phyloP scores from a whole-genome alignment of 2,113 vertebrate species.

The Notothenia coriiceps region DNA sequence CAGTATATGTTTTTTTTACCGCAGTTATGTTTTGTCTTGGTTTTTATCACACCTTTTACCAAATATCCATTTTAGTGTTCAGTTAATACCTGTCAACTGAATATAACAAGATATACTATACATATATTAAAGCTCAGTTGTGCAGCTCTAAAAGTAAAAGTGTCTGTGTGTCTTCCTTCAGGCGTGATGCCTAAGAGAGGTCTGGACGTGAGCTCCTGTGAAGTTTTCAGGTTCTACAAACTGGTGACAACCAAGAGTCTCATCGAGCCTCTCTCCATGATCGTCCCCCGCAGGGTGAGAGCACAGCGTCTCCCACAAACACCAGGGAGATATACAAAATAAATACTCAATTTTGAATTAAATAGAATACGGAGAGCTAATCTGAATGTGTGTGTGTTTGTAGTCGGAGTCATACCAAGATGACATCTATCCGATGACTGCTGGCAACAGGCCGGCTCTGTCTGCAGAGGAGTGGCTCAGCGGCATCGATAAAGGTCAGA shows the following conservation, averaged over 20 bases:
- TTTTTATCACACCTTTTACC: background rate
- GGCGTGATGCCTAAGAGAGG: constrained; percentile 96
- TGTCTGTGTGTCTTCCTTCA: constrained; percentile 56
- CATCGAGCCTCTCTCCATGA: constrained; percentile 95
- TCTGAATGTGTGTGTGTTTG: constrained; percentile 35
- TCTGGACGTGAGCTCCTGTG: constrained; percentile 91
- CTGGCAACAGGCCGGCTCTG: constrained; percentile 87
- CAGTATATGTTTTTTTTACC: background rate
- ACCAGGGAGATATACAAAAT: background rate
- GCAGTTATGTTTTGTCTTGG: background rate
- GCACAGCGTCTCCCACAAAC: background rate
- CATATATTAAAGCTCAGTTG: background rate
- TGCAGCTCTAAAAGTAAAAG: background rate
- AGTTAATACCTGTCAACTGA: background rate
- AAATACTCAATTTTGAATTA: background rate
- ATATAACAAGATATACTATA: background rate
- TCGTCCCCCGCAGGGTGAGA: constrained; percentile 93
- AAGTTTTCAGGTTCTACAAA: constrained; percentile 97
- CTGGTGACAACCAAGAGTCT: constrained; percentile 91
- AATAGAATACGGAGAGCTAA: background rate
- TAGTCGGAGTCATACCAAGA: constrained; percentile 97
- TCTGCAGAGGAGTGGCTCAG: constrained; percentile 91
- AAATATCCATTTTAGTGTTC: background rate
- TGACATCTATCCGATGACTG: constrained; percentile 96
- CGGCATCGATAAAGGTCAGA: constrained; percentile 92